Evolutionary conservation across 1,140 invertebrate species (phyloP).

Genomic region (Armadillidium nasatum): DNA sequence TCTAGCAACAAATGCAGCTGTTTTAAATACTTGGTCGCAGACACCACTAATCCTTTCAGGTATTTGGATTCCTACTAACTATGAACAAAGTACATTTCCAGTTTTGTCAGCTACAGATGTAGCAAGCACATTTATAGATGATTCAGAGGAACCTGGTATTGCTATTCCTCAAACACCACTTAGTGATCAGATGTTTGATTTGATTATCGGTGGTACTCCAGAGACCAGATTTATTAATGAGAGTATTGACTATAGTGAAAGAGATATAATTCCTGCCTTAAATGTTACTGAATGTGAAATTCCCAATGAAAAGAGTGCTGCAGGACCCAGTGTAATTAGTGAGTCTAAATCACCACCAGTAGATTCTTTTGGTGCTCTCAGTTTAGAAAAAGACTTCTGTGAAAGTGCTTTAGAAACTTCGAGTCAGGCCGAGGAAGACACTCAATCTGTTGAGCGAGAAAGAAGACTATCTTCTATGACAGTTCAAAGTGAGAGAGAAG

Average conservation of each 20-base stretch:
- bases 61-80: constrained; percentile 63
- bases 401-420: background rate
- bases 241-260: constrained; percentile 26
- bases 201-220: constrained; percentile 39
- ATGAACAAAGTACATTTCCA: constrained; percentile 26
- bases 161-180: constrained; percentile 27
- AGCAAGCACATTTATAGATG: constrained; percentile 32
- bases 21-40: constrained; percentile 82
- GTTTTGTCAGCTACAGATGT: constrained; percentile 40
- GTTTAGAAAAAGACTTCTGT: no score
- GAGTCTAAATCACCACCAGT: no score
- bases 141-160: constrained; percentile 22
- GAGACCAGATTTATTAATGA: constrained; percentile 40
- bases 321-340: no score
- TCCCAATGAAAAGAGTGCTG: no score
- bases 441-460: constrained; percentile 17
- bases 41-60: constrained; percentile 77
- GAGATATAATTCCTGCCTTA: background rate
- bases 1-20: constrained; percentile 77
- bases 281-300: background rate
- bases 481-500: background rate
- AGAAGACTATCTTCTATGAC: background rate
- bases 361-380: no score
- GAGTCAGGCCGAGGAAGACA: constrained; percentile 30
- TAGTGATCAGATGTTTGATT: constrained; percentile 39